Evolutionary conservation across 2,113 vertebrate species (phyloP).

Genomic region (Rattus rattus): DNA sequence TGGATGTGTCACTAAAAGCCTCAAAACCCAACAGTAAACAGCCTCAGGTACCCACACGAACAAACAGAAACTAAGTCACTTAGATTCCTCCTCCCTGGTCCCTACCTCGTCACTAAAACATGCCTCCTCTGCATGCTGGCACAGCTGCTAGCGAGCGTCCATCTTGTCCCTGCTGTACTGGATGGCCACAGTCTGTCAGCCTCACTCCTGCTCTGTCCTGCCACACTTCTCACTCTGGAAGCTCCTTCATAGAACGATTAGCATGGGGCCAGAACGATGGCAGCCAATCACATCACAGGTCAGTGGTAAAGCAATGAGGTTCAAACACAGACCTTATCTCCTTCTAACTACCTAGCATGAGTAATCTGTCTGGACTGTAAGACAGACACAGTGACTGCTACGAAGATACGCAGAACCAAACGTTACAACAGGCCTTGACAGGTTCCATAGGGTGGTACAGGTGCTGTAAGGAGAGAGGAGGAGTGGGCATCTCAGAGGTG

Average conservation of each 20-base stretch:
- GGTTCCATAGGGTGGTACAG: too few species aligned
- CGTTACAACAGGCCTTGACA: neutral
- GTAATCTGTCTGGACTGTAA: neutral
- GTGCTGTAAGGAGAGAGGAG: neutral
- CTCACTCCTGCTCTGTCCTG: neutral
- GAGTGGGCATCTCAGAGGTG: neutral
- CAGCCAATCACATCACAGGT: neutral
- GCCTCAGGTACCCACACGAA: neutral
- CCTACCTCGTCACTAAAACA: neutral
- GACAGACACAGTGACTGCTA: neutral
- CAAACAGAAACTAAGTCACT: neutral
- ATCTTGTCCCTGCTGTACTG: neutral
- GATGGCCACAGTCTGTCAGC: neutral
- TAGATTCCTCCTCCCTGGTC: neutral
- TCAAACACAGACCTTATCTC: neutral
- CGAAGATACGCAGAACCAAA: neutral
- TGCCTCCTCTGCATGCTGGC: neutral
- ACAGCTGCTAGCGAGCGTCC: neutral
- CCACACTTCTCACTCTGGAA: neutral
- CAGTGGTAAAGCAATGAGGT: slow-evolving; percentile 17
- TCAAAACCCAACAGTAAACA: neutral
- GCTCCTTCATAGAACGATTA: neutral
- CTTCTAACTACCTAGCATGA: neutral
- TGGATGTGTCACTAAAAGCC: slow-evolving; percentile 36
- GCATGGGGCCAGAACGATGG: neutral